phyloP scores from a whole-genome alignment of 2,113 vertebrate species.

The Oxyura jamaicensis region DNA sequence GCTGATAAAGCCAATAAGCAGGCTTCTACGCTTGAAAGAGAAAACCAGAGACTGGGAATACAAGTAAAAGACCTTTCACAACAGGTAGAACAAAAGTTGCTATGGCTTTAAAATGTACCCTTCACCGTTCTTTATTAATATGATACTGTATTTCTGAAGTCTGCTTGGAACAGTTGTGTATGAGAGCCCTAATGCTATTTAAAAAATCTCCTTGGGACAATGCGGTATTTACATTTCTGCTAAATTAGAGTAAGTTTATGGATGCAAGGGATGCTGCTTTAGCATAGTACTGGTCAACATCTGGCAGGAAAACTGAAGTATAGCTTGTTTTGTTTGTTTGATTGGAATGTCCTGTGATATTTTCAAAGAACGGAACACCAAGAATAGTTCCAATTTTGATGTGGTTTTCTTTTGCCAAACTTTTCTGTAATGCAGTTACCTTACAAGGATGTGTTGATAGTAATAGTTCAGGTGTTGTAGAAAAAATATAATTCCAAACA shows the following conservation, averaged over 20 bases:
- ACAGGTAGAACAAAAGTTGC: conserved; percentile 76
- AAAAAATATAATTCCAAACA: neutral
- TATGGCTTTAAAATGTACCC: neutral
- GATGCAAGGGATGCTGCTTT: neutral
- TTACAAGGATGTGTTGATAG: neutral
- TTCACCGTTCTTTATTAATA: neutral
- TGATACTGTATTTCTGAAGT: neutral
- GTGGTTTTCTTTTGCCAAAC: neutral
- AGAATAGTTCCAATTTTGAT: neutral
- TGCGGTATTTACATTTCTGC: neutral
- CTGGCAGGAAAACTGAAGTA: neutral
- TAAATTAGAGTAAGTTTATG: neutral
- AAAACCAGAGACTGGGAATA: conserved; percentile 88
- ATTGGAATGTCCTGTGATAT: neutral
- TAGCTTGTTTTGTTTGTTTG: neutral
- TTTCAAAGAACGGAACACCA: neutral
- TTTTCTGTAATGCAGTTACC: neutral
- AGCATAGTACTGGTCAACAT: neutral
- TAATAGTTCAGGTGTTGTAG: neutral
- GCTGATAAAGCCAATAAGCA: conserved; percentile 92
- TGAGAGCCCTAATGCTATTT: neutral
- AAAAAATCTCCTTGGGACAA: neutral
- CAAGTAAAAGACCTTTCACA: conserved; percentile 92
- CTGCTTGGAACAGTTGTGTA: neutral
- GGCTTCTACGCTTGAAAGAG: conserved; percentile 86